Conservation (phyloP, 2,888 invertebrate species). For the Pterostichus madidus region DNA sequence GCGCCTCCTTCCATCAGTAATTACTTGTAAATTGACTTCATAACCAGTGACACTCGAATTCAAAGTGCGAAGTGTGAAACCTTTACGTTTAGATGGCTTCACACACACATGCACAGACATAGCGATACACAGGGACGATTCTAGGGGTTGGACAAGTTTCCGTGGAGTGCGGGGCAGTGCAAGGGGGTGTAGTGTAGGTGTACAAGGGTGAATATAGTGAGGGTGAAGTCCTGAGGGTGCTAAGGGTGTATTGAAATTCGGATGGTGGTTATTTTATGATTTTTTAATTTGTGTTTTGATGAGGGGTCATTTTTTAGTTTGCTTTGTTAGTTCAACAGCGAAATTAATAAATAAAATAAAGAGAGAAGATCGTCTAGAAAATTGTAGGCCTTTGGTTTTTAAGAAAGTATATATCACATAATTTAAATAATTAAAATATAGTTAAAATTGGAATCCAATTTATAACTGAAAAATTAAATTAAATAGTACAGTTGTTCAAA, state of each 20-base stretch:
- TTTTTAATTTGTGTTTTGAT: slow-evolving; percentile 37
- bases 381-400: too few relatives aligned
- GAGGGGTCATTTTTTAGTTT: slow-evolving; percentile 4
- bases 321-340: too few relatives aligned
- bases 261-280: slow-evolving; percentile 16
- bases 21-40: slow-evolving; percentile 77
- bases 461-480: too few relatives aligned
- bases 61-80: slow-evolving; percentile 36
- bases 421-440: too few relatives aligned
- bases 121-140: background rate
- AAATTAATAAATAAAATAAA: too few relatives aligned
- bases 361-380: too few relatives aligned
- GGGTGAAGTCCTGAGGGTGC: slow-evolving; percentile 18
- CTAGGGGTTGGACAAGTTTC: background rate
- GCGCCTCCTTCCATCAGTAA: slow-evolving; percentile 70
- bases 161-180: background rate
- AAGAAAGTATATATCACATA: too few relatives aligned
- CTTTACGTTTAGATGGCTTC: slow-evolving; percentile 10
- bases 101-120: background rate
- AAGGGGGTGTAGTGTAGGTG: background rate
- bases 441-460: too few relatives aligned
- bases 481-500: too few relatives aligned
- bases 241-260: slow-evolving; percentile 18
- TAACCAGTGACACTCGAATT: slow-evolving; percentile 75
- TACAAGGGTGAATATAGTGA: background rate